Evolutionary conservation across 2,797 vertebrate genomes (phyloP), one percentile per base, ranked within the genome.

Genomic region (Zenarchopterus dispar): DNA sequence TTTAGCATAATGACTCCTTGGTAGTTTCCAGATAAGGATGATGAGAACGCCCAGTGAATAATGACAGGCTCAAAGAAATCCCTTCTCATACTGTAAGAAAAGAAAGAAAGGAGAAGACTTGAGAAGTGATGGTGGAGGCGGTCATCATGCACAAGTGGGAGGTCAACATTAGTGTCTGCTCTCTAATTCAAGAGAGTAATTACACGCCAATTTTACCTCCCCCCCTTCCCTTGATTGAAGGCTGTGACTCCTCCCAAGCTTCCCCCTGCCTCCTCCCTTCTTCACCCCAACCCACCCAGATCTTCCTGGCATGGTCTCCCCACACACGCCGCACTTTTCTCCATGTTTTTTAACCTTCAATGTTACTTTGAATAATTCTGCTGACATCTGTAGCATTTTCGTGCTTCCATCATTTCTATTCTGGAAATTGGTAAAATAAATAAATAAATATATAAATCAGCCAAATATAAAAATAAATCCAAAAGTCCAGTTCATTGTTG

Each of bases 131-230:
- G 36, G 36, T 13, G 13, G 36, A 39, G 36, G 11, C 36, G n/a
- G n/a, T n/a, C n/a, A 39, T 39, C 36, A 39, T 13, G 36, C 36
- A 39, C 36, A 49, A 77, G 67, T 41, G 61, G 65, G 55, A 70
- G 72, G 58, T 49, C 62, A 33, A 42, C 52, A 67, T 52, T 26
- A 7, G 42, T 31, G 23, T 62, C 64, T 62, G 65, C 67, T 71
- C 64, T 83, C 57, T 88, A 84, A 88, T 88, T 83, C 70, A 47
- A 64, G 62, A 75, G 60, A 77, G 52, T 81, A 81, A 87, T 87
- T 83, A 70, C 69, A 77, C 54, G 69, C 64, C 56, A 64, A 36
- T 77, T 81, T 77, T 71, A 75, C 62, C 73, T 79, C 64, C 42
- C 70, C 55, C 71, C 69, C 66, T 70, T 77, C 57, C 55, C 47